Percentiles rank a stretch among this genome's conserved stretches.
phyloP scores from a whole-genome alignment of 2,888 invertebrate genomes.

The Nymphalis urticae region DNA sequence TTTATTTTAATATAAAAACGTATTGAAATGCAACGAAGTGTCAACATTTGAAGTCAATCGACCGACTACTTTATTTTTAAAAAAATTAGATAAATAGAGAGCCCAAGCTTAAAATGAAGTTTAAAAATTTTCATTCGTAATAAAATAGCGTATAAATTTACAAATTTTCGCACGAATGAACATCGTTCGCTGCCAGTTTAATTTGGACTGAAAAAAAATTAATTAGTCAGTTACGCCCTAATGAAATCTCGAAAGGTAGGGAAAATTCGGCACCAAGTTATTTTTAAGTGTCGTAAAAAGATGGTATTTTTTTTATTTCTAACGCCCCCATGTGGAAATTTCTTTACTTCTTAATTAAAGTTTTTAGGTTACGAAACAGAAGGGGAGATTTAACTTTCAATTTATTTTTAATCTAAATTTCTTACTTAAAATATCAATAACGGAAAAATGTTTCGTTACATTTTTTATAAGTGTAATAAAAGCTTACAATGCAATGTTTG shows the following conservation, averaged over 20 bases:
- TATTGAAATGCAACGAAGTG: too few relatives aligned
- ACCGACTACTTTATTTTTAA: too few relatives aligned
- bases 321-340: conserved; percentile 44
- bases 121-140: conserved; percentile 61
- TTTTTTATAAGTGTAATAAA: too few relatives aligned
- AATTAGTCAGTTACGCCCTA: conserved; percentile 67
- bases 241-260: conserved; percentile 53
- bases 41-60: too few relatives aligned
- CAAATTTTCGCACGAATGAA: conserved; percentile 68
- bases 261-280: conserved; percentile 47
- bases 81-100: too few relatives aligned
- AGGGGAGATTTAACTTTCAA: conserved; percentile 38
- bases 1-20: too few relatives aligned
- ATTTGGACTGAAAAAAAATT: conserved; percentile 67
- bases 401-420: too few relatives aligned
- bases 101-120: conserved; percentile 30
- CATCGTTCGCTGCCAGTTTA: conserved; percentile 56
- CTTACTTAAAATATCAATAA: too few relatives aligned
- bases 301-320: conserved; percentile 47
- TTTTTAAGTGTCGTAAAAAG: conserved; percentile 51
- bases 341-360: conserved; percentile 42
- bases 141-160: conserved; percentile 69
- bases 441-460: too few relatives aligned
- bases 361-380: conserved; percentile 39
- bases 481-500: too few relatives aligned